These are phyloP conservation scores for Drosophila aldrichi DNA, from an alignment of 2,888 invertebrate species.

Conservation along the genomic window DNA sequence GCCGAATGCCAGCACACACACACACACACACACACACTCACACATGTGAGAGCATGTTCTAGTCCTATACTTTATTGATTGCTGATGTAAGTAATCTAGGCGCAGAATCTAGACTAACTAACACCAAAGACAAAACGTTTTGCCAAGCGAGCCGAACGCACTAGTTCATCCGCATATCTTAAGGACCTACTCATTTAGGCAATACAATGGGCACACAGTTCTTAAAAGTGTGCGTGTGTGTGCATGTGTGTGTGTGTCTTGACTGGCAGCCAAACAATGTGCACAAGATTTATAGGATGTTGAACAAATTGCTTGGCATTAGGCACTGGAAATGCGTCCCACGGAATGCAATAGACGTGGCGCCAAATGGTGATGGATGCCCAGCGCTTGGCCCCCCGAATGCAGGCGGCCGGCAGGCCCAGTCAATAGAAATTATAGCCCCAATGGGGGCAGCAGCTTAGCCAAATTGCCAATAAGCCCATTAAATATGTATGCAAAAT, in stretches of 20 bases:
- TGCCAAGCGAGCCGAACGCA: constrained; percentile 30
- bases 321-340: constrained; percentile 40
- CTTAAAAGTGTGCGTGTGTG: constrained; percentile 29
- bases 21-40: constrained; percentile 9
- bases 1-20: constrained; percentile 53
- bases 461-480: constrained; percentile 38
- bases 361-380: constrained; percentile 25
- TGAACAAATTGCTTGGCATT: constrained; percentile 71
- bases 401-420: constrained; percentile 6
- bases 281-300: constrained; percentile 65
- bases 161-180: constrained; percentile 66
- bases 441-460: constrained; percentile 13
- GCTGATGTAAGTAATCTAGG: constrained; percentile 66
- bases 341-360: constrained; percentile 49
- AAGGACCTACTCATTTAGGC: constrained; percentile 55
- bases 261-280: constrained; percentile 57
- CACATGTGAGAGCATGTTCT: constrained; percentile 4
- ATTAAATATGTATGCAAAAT: constrained; percentile 34
- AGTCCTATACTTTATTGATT: constrained; percentile 71
- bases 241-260: constrained; percentile 38
- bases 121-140: constrained; percentile 33
- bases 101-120: constrained; percentile 61
- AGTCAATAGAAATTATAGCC: constrained; percentile 30
- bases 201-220: constrained; percentile 33
- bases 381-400: constrained; percentile 30